Evolutionary conservation across 2,113 vertebrate species (phyloP).

Genomic region (Motacilla tschutschensis): DNA sequence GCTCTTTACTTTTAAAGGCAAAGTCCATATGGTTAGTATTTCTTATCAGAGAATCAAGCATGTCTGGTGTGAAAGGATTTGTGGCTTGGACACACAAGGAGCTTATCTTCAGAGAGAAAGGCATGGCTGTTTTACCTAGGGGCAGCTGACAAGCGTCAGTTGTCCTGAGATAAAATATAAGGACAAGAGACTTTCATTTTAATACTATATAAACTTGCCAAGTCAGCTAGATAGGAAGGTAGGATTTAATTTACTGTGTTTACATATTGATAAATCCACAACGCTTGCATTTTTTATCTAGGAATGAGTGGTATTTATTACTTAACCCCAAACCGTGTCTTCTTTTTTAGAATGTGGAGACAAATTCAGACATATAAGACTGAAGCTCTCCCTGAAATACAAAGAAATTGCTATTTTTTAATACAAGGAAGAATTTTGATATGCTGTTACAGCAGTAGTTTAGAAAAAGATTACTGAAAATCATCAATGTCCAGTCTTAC

Average conservation of each 20-base stretch:
- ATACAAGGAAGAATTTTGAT: not conserved
- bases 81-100: not conserved
- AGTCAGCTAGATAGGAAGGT: not conserved
- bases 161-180: not conserved
- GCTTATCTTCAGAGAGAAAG: conserved; percentile 17
- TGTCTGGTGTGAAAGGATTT: conserved; percentile 12
- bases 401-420: not conserved
- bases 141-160: not conserved
- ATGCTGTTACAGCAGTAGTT: not conserved
- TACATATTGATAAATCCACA: conserved; percentile 15
- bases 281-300: not conserved
- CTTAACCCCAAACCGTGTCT: not conserved
- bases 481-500: not conserved
- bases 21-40: conserved; percentile 28
- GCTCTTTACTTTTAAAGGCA: conserved; percentile 36
- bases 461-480: not conserved
- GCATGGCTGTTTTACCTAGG: not conserved
- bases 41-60: conserved; percentile 15
- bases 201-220: not conserved
- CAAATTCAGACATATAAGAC: not conserved
- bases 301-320: not conserved
- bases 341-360: not conserved
- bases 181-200: not conserved
- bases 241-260: not conserved
- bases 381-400: not conserved